These are phyloP conservation scores for Mormyrus iriodes DNA, from an alignment of 2,113 vertebrate genomes.

Conservation along the genomic window DNA sequence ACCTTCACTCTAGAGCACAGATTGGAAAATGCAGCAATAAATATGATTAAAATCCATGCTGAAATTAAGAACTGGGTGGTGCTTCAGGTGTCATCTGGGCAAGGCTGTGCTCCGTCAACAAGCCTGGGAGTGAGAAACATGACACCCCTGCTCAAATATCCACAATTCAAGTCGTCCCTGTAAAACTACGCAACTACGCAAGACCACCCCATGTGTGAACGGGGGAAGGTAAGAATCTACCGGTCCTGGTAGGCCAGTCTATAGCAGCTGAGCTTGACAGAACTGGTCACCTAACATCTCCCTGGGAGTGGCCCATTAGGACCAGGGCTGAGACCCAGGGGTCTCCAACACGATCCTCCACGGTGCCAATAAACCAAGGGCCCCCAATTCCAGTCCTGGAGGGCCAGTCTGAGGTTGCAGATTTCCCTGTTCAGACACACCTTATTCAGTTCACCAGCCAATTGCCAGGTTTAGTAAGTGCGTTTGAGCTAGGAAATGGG, in stretches of 20 bases:
- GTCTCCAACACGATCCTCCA: neutral
- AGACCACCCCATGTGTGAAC: neutral
- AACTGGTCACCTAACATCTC: neutral
- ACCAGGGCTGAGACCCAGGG: neutral
- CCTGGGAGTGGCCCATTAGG: neutral
- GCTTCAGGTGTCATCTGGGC: neutral
- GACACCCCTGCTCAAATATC: neutral
- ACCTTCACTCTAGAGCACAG: neutral
- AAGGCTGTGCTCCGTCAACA: neutral
- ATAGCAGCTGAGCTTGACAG: neutral
- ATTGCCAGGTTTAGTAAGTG: neutral
- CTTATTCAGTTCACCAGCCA: neutral
- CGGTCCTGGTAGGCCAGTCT: neutral
- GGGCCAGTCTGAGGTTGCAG: neutral
- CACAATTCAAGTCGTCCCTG: neutral
- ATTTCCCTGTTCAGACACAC: neutral
- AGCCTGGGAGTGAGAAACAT: neutral
- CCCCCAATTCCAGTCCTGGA: neutral
- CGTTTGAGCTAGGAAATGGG: neutral
- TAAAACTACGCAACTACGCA: neutral
- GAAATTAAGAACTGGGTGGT: constrained; percentile 4
- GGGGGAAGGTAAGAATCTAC: neutral
- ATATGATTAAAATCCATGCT: neutral
- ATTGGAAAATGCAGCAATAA: constrained; percentile 4
- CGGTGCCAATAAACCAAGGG: neutral